These are phyloP conservation scores for Muraenolepis orangiensis DNA, from an alignment of 2,797 vertebrate species.

Conservation along the genomic window DNA sequence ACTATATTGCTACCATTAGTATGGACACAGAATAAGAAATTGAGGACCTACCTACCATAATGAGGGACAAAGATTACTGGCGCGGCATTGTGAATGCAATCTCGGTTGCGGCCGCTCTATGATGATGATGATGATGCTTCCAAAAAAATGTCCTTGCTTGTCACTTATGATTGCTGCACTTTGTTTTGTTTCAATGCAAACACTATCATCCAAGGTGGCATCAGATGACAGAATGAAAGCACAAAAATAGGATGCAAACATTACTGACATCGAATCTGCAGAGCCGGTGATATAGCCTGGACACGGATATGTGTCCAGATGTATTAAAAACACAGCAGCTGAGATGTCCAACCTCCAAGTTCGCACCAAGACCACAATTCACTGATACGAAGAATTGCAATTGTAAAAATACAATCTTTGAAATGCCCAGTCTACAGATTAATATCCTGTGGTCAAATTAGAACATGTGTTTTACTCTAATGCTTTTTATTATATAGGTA, in stretches of 20 bases:
- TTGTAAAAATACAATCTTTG: not conserved
- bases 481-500: not conserved
- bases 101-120: no score
- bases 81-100: no score
- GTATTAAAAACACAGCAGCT: not conserved
- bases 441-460: not conserved
- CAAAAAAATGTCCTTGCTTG: no score
- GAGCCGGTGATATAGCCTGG: not conserved
- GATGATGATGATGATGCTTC: no score
- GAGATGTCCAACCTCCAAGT: no score
- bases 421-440: not conserved
- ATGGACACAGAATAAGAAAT: no score
- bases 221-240: not conserved
- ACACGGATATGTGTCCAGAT: not conserved
- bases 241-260: not conserved
- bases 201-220: not conserved
- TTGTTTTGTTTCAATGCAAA: not conserved
- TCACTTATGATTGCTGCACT: no score
- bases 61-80: no score
- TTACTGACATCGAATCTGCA: constrained; percentile 1
- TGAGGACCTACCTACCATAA: no score
- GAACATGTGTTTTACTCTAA: not conserved
- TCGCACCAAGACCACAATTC: no score
- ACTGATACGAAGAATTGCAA: not conserved
- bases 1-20: no score